A percentile compares a stretch with the other conserved stretches of the same genome.
Evolutionary conservation across 2,797 vertebrate genomes (phyloP).

Genomic region (Nasua narica): DNA sequence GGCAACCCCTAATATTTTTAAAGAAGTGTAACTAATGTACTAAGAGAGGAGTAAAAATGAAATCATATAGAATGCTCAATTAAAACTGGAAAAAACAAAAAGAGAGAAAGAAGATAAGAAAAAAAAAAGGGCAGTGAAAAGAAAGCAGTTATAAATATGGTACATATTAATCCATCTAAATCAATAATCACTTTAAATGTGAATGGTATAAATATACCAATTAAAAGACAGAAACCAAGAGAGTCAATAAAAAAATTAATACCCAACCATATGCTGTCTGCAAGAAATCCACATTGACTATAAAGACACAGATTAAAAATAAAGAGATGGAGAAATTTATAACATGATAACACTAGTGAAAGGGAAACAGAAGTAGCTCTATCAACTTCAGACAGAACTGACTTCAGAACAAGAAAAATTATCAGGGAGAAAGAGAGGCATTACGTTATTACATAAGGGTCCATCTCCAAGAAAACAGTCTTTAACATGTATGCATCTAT

Average conservation of each 20-base stretch:
- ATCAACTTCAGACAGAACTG: neutral
- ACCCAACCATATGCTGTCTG: neutral
- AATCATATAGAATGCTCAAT: neutral
- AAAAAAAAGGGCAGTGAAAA: neutral
- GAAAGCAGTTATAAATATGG: neutral
- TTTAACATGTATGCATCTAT: neutral
- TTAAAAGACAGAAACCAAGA: neutral
- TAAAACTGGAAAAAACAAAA: neutral
- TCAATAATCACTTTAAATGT: neutral
- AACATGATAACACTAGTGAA: neutral
- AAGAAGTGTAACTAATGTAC: neutral
- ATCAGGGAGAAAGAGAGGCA: neutral
- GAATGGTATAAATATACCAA: neutral
- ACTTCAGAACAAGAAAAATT: neutral
- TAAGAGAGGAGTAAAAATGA: neutral
- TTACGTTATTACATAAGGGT: neutral
- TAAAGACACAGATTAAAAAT: neutral
- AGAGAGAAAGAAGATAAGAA: neutral
- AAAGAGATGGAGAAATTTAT: neutral
- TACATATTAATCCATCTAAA: neutral
- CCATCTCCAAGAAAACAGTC: neutral
- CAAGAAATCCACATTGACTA: neutral
- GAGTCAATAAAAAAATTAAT: neutral
- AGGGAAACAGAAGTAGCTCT: neutral
- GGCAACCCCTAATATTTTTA: neutral